Conservation (phyloP, 2,888 invertebrate genomes). For the Rhyacophila evoluta region DNA sequence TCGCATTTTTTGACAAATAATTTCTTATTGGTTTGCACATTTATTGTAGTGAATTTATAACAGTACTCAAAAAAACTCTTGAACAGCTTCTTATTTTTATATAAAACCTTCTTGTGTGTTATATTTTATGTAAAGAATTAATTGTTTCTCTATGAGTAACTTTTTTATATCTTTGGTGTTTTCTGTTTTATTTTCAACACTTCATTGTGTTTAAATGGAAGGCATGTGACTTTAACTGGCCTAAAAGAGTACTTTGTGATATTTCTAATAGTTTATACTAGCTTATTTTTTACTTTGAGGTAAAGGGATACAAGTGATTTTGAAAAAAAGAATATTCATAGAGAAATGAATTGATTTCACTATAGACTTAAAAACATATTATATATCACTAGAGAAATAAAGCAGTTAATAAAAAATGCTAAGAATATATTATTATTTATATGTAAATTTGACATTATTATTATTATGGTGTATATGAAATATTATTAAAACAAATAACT, state of each 20-base stretch:
- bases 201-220: neutral
- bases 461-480: neutral
- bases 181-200: neutral
- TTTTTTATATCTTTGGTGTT: neutral
- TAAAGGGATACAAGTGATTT: neutral
- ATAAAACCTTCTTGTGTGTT: neutral
- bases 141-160: neutral
- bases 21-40: too few relatives aligned
- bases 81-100: too few relatives aligned
- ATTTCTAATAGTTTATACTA: conserved; percentile 13
- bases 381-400: conserved; percentile 17
- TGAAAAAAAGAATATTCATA: neutral
- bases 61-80: too few relatives aligned
- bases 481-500: conserved; percentile 16
- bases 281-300: neutral
- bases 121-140: neutral
- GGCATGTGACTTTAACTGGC: neutral
- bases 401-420: neutral
- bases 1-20: too few relatives aligned
- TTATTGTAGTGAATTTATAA: too few relatives aligned
- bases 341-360: neutral
- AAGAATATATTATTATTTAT: conserved; percentile 22
- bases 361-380: neutral
- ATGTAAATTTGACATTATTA: conserved; percentile 10
- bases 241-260: conserved; percentile 13